Base-by-base conservation (phyloP, 2,888 invertebrate genomes). In the Sepiola atlantica region DNA sequence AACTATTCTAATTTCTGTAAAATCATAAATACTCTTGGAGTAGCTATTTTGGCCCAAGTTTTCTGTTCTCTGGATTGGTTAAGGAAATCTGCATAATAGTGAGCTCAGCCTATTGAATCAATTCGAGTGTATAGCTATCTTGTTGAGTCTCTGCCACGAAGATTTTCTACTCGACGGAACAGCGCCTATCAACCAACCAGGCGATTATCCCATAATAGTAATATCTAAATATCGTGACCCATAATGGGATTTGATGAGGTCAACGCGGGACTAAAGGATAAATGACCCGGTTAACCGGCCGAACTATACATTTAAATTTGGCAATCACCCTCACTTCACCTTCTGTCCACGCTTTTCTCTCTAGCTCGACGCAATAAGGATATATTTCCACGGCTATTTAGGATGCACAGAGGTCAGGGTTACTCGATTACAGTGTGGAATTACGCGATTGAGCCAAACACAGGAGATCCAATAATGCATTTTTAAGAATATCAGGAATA, bases 191-290 rank as follows among this genome's bases (percentile, higher is more conserved):
- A 77, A 77, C 77, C 77, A 77, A 77, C 77, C n/a, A 12, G 18
- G 77, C n/a, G 77, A 77, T 77, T 77, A 77, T 77, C 77, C 77
- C 77, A n/a, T 77, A n/a, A 77, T 77, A 77, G n/a, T 77, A 77
- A 77, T 77, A 77, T 77, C 77, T 14, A 77, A 77, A 77, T 77
- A 77, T n/a, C 77, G 77, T 77, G 77, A 77, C 77, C 77, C n/a
- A 77, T 77, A 77, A 77, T n/a, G 14, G 77, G n/a, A n/a, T n/a
- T 77, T 77, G 77, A 77, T 77, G 77, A 77, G 77, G 77, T 77
- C 77, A 77, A 77, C n/a, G 14, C 12, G 3, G 77, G 77, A n/a
- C 77, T 77, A 77, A 77, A 77, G 77, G n/a, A n/a, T 12, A 18
- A 77, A 14, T 77, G 77, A 77, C 77, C 77, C 77, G 14, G 77